phyloP scores from a whole-genome alignment of 2,888 invertebrate genomes.

The Spisula solida region DNA sequence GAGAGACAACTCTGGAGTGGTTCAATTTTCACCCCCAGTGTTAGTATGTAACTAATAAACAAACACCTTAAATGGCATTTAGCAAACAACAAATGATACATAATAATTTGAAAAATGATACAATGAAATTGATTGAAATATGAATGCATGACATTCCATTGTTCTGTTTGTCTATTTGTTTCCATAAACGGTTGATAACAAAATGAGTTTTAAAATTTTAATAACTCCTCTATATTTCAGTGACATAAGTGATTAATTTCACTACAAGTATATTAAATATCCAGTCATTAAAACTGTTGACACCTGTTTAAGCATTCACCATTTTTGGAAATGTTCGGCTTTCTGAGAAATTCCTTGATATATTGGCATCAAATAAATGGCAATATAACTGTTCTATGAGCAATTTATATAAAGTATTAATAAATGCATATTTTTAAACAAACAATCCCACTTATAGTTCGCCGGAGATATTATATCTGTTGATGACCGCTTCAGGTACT shows the following conservation, averaged over 20 bases:
- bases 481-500: too few species aligned
- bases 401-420: not conserved
- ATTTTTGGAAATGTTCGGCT: not conserved
- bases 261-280: not conserved
- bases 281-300: not conserved
- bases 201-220: not conserved
- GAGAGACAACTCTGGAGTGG: too few species aligned
- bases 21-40: too few species aligned
- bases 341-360: not conserved
- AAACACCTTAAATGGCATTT: too few species aligned
- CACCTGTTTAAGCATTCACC: not conserved
- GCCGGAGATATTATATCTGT: too few species aligned
- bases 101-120: too few species aligned
- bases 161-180: not conserved
- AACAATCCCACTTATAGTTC: too few species aligned
- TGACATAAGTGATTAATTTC: constrained; percentile 5
- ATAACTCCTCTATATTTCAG: not conserved
- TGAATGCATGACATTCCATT: not conserved
- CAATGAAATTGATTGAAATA: not conserved
- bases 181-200: not conserved
- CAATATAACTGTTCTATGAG: not conserved
- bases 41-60: too few species aligned
- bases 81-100: too few species aligned
- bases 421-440: too few species aligned
- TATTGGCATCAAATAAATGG: not conserved